Percentiles rank a stretch among this genome's conserved stretches.
Evolutionary conservation across 2,888 invertebrate species (phyloP).

Genomic region (Polymixis lichenea): DNA sequence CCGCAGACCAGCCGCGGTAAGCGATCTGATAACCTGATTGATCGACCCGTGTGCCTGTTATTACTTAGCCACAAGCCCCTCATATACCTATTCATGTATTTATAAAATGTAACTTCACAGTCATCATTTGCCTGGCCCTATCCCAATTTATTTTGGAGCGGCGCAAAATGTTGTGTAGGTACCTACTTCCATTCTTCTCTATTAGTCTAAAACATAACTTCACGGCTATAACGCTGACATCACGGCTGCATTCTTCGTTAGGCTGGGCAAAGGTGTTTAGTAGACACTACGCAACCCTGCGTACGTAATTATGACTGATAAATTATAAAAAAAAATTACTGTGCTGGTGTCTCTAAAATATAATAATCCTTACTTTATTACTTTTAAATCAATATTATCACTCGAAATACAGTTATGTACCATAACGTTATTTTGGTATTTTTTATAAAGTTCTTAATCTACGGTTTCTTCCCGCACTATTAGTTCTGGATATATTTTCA

Average conservation of each 20-base stretch:
- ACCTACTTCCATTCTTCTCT: too few species aligned
- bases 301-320: neutral
- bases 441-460: slow-evolving; percentile 43
- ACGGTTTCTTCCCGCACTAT: slow-evolving; percentile 33
- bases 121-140: neutral
- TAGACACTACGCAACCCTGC: neutral
- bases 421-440: slow-evolving; percentile 13
- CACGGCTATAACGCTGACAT: neutral
- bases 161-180: too few species aligned
- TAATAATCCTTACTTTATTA: neutral
- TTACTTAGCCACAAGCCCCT: too few species aligned
- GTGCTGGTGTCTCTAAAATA: neutral
- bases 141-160: too few species aligned
- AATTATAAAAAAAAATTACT: neutral
- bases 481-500: slow-evolving; percentile 44
- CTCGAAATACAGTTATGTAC: slow-evolving; percentile 13
- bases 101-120: too few species aligned
- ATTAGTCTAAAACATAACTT: neutral
- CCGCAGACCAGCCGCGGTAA: too few species aligned
- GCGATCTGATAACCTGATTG: too few species aligned
- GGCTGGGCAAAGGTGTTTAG: neutral
- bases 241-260: neutral
- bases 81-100: neutral
- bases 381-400: slow-evolving; percentile 3
- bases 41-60: too few species aligned